Percentiles rank a stretch among this genome's conserved stretches.
These are phyloP conservation scores for Montipora sp. DNA, from an alignment of 64 coral and sea anemone species.

Conservation along the genomic window DNA sequence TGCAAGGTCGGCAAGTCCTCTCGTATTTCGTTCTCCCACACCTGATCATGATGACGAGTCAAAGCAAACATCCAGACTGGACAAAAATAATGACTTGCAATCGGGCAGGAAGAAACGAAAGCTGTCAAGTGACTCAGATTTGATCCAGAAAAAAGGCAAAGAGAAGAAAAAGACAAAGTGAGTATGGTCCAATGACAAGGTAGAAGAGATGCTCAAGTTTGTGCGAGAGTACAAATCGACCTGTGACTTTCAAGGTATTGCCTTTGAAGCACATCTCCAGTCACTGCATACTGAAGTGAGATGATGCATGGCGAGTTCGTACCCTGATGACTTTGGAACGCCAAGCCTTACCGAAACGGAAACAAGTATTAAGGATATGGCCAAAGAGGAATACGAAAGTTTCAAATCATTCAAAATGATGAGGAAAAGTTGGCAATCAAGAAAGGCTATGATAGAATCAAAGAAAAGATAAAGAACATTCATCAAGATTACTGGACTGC, in stretches of 20 bases:
- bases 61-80: not conserved
- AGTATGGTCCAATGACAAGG: not conserved
- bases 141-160: not conserved
- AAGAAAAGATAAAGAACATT: too few relatives aligned
- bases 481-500: too few relatives aligned
- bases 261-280: not conserved
- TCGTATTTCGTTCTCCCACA: too few relatives aligned
- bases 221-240: conserved; percentile 12
- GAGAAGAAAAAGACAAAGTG: conserved; percentile 3
- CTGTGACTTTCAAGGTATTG: conserved; percentile 1
- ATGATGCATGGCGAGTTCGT: not conserved
- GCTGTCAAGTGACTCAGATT: not conserved
- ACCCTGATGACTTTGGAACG: conserved; percentile 21
- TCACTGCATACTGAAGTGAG: not conserved
- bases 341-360: not conserved
- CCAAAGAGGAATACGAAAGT: too few relatives aligned
- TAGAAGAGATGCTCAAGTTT: conserved; percentile 22
- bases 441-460: too few relatives aligned
- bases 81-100: not conserved
- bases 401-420: too few relatives aligned
- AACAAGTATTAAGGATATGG: too few relatives aligned
- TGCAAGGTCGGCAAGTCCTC: too few relatives aligned
- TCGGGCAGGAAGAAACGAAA: not conserved
- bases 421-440: too few relatives aligned
- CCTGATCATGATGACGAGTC: too few relatives aligned